A percentile compares a stretch with the other conserved stretches of the same genome.
phyloP scores from a whole-genome alignment of 2,888 invertebrate genomes.

The Emmelina monodactyla region DNA sequence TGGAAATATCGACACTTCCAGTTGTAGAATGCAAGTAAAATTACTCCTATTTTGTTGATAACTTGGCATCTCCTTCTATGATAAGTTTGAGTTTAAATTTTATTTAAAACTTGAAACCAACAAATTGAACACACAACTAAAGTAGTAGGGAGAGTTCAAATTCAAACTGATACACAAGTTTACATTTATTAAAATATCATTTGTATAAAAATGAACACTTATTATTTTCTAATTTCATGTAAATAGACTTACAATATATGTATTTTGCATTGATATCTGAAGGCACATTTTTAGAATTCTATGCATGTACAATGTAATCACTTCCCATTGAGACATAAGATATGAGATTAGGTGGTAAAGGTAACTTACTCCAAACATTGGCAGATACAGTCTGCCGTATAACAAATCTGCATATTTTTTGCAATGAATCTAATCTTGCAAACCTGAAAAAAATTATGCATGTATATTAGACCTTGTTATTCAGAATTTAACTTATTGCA shows the following conservation, averaged over 20 bases:
- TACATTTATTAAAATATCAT: slow-evolving; percentile 33
- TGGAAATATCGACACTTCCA: too few species aligned
- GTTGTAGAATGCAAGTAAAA: too few species aligned
- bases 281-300: slow-evolving; percentile 31
- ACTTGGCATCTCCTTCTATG: too few species aligned
- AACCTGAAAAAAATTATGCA: slow-evolving; percentile 58
- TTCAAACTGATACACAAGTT: too few species aligned
- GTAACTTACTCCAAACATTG: slow-evolving; percentile 72
- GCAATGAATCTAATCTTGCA: slow-evolving; percentile 71
- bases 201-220: slow-evolving; percentile 40
- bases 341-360: slow-evolving; percentile 65
- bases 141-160: too few species aligned
- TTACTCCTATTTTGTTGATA: too few species aligned
- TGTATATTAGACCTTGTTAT: too few species aligned
- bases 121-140: too few species aligned
- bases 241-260: slow-evolving; percentile 22
- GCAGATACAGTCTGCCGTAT: slow-evolving; percentile 73
- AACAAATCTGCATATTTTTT: slow-evolving; percentile 78
- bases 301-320: slow-evolving; percentile 57
- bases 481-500: too few species aligned
- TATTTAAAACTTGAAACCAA: too few species aligned
- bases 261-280: slow-evolving; percentile 21
- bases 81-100: too few species aligned
- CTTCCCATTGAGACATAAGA: slow-evolving; percentile 49
- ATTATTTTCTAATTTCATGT: slow-evolving; percentile 5